phyloP scores from a whole-genome alignment of 2,797 vertebrate species.

The Schizopygopsis malacanthus region DNA sequence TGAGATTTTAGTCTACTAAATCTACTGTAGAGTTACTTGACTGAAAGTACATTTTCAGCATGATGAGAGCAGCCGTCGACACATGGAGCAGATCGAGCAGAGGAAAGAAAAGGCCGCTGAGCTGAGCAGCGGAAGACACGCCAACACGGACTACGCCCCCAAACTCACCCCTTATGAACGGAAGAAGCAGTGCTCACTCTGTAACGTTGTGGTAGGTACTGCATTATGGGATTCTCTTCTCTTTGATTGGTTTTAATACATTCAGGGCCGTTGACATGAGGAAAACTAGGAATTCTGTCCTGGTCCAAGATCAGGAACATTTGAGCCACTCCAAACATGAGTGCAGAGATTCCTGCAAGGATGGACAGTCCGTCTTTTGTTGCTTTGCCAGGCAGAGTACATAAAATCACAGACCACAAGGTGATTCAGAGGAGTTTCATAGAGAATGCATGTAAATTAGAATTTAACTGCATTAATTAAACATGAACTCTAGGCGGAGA shows the following conservation, averaged over 20 bases:
- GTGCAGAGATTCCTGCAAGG: neutral
- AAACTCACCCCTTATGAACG: conserved; percentile 96
- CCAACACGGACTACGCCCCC: conserved; percentile 95
- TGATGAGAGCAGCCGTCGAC: conserved; percentile 95
- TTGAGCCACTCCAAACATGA: neutral
- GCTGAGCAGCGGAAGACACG: conserved; percentile 95
- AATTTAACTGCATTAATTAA: conserved; percentile 74
- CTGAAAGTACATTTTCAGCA: conserved; percentile 78
- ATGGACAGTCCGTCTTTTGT: conserved; percentile 15
- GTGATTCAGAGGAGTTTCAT: conserved; percentile 70
- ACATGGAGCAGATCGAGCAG: conserved; percentile 99
- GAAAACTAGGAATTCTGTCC: neutral
- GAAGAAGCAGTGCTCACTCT: conserved; percentile 95
- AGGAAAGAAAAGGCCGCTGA: conserved; percentile 98
- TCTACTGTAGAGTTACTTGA: neutral
- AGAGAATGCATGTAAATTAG: conserved; percentile 71
- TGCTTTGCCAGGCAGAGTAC: conserved; percentile 53
- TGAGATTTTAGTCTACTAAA: neutral
- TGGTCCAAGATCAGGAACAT: neutral
- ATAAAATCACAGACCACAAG: conserved; percentile 61
- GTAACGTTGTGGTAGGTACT: conserved; percentile 86
- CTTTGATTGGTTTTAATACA: neutral
- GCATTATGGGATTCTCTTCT: neutral
- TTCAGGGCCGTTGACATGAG: too few species aligned
- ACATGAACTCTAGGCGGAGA: conserved; percentile 63